Percentiles rank a stretch among this genome's conserved stretches.
Conservation (phyloP, 2,797 vertebrate genomes). For the Catostomus latipinnis region DNA sequence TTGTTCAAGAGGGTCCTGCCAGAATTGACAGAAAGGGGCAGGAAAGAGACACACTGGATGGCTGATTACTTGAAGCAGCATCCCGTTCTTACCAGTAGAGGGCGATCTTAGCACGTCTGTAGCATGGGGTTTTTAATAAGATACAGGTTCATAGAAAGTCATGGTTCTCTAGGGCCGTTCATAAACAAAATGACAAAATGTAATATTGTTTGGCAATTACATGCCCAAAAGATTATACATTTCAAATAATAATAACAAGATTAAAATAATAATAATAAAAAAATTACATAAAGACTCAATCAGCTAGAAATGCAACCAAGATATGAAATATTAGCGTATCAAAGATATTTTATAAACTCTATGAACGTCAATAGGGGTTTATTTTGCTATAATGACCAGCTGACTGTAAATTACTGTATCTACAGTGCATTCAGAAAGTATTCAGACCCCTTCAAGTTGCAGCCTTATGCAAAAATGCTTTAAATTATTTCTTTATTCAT, state of each 20-base stretch:
- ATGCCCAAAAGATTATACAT: neutral
- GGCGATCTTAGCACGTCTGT: slow-evolving; percentile 79
- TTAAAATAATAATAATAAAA: neutral
- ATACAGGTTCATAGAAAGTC: slow-evolving; percentile 45
- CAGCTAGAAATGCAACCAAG: slow-evolving; percentile 5
- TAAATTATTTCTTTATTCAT: too few species aligned
- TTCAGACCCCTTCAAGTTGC: too few species aligned
- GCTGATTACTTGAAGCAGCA: slow-evolving; percentile 64
- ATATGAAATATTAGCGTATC: neutral
- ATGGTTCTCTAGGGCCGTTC: neutral
- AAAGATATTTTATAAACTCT: neutral
- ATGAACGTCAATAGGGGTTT: neutral
- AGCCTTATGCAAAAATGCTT: too few species aligned
- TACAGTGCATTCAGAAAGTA: too few species aligned
- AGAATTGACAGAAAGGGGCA: slow-evolving; percentile 62
- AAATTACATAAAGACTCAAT: neutral
- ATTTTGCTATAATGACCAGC: neutral
- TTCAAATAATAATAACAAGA: neutral
- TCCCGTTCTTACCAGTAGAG: slow-evolving; percentile 80
- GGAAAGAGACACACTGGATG: slow-evolving; percentile 60
- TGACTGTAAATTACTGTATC: neutral
- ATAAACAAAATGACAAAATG: neutral
- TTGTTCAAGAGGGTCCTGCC: slow-evolving; percentile 44
- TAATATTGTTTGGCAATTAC: too few species aligned
- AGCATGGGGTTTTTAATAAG: slow-evolving; percentile 68